A percentile compares a stretch with the other conserved stretches of the same genome.
Conservation (phyloP, 2,797 vertebrate species). For the Micrastur ruficollis region DNA sequence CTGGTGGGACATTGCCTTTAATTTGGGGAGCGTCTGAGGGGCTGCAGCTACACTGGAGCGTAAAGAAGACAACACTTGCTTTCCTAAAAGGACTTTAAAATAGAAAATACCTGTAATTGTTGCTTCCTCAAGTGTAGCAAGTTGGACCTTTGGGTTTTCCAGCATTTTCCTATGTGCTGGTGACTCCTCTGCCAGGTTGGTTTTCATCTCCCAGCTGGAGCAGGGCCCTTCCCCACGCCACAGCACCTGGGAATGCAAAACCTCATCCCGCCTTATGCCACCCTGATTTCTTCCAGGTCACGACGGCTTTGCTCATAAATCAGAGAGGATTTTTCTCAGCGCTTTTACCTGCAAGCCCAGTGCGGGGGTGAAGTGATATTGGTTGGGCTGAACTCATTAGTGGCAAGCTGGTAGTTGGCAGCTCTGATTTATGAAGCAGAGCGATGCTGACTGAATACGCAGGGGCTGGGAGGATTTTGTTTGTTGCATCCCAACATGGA, state of each 20-base stretch:
- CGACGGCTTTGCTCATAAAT: neutral
- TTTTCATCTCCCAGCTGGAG: neutral
- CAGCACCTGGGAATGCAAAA: neutral
- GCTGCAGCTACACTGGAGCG: neutral
- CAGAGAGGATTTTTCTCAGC: neutral
- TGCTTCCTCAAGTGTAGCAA: neutral
- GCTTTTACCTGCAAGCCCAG: neutral
- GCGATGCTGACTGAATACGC: neutral
- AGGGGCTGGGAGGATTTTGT: neutral
- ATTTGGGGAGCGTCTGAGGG: neutral
- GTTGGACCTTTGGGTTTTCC: neutral
- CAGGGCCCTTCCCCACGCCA: neutral
- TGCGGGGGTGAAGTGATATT: accelerated
- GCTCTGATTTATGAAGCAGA: conserved; percentile 20
- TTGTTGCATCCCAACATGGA: neutral
- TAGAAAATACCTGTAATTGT: neutral
- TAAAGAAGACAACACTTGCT: neutral
- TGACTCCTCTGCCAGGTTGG: neutral
- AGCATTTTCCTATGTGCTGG: accelerated
- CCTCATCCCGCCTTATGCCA: neutral
- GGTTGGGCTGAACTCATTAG: conserved; percentile 3
- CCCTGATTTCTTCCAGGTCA: neutral
- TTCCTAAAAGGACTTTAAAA: neutral
- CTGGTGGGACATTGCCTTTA: accelerated
- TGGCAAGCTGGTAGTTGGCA: neutral